Evolutionary conservation across 2,113 vertebrate genomes (phyloP), one percentile per base, ranked within the genome.

Genomic region (Haemorhous mexicanus): DNA sequence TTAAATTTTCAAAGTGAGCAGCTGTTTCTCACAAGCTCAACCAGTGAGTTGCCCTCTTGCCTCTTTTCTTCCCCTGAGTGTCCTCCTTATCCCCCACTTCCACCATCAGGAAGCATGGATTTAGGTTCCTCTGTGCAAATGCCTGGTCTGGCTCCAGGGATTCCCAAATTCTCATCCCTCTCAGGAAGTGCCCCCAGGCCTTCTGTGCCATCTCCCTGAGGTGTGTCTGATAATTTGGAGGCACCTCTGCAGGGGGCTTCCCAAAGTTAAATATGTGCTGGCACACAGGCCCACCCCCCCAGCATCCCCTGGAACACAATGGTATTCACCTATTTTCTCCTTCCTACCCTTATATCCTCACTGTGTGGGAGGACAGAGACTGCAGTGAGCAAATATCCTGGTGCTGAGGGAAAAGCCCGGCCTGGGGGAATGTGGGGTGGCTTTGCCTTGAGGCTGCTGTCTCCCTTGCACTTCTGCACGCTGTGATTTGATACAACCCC

Each of bases 311-410:
- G 0, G 4, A 47, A 46, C 35, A 47, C 32, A 14, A 27, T 46
- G 9, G 7, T 8, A 3, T 39, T 73, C 37, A 67, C 24, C 9
- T 37, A 0, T 69, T 74, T 86, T 64, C 43, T 78, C 18, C 16
- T 43, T 77, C 21, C 62, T 58, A 0, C 6, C 2, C 62, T 41
- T 32, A 3, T 1, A 39, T 50, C 27, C 6, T 1, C 43, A 11
- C 26, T 22, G 0, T 0, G 0, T 52, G 35, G 28, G 35, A 80
- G 75, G 30, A 80, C 1, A 1, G 35, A 55, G 53, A 35, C 35
- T 84, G 86, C 53, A 50, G 49, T 2, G 35, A 77, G 39, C 20
- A 63, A 87, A 77, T 49, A 67, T 3, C 33, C 43, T 37, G 52
- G 24, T 49, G 39, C 35, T 75, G 56, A 85, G 35, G 26, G 59